These are phyloP conservation scores for Agrotis clavis DNA, from an alignment of 2,888 invertebrate species.

Conservation along the genomic window DNA sequence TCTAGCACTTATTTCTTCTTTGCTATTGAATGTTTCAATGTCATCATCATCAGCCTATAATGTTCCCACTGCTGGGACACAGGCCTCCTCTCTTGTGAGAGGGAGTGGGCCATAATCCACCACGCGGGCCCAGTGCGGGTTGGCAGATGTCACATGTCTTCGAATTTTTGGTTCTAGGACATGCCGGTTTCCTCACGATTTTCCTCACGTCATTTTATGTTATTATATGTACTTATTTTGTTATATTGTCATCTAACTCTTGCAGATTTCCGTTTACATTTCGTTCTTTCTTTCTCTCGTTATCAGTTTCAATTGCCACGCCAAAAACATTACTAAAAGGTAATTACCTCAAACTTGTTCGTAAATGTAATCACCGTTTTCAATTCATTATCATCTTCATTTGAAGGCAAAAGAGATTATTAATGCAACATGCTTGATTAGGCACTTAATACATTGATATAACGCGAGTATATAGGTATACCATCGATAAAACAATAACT, in stretches of 20 bases:
- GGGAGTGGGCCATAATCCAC: too few relatives aligned
- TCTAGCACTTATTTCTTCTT: slow-evolving; percentile 7
- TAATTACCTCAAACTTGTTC: neutral
- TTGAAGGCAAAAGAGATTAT: slow-evolving; percentile 37
- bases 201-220: too few relatives aligned
- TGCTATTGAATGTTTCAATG: neutral
- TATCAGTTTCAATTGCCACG: neutral
- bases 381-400: slow-evolving; percentile 25
- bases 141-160: too few relatives aligned
- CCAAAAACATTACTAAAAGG: neutral
- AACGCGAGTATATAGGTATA: slow-evolving; percentile 10
- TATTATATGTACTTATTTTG: too few relatives aligned
- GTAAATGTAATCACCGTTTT: neutral
- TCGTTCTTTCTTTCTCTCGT: neutral
- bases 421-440: slow-evolving; percentile 56
- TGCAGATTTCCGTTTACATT: neutral
- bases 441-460: slow-evolving; percentile 43
- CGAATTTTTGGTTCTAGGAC: too few relatives aligned
- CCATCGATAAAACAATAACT: slow-evolving; percentile 55
- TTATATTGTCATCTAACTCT: neutral
- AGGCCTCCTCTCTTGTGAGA: too few relatives aligned
- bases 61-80: too few relatives aligned
- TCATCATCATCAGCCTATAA: too few relatives aligned
- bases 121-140: too few relatives aligned
- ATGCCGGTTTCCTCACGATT: too few relatives aligned